Percentiles rank a stretch among this genome's conserved stretches.
phyloP scores from a whole-genome alignment of 2,113 vertebrate species.

The Hirundichthys speculiger region DNA sequence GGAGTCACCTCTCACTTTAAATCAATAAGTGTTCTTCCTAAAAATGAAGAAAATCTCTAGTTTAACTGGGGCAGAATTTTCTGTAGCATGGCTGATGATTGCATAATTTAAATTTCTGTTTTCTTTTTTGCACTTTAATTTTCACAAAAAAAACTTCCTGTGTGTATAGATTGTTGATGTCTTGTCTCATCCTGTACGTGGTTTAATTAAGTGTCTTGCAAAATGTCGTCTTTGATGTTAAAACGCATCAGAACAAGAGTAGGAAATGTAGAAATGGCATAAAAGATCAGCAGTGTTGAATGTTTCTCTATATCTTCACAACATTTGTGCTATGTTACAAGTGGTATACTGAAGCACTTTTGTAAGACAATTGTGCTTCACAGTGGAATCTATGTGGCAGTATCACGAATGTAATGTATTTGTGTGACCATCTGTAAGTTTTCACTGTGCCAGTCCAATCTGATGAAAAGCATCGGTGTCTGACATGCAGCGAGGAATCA shows the following conservation, averaged over 20 bases:
- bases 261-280: slow-evolving; percentile 27
- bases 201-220: slow-evolving; percentile 39
- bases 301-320: slow-evolving; percentile 36
- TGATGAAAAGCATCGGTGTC: slow-evolving; percentile 32
- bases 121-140: slow-evolving; percentile 76
- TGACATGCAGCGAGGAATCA: slow-evolving; percentile 22
- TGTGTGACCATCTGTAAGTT: slow-evolving; percentile 61
- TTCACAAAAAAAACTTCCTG: slow-evolving; percentile 66
- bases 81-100: slow-evolving; percentile 76
- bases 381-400: slow-evolving; percentile 49
- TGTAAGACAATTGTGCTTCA: slow-evolving; percentile 60
- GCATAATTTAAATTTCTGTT: slow-evolving; percentile 60
- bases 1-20: slow-evolving; percentile 61
- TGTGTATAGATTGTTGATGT: slow-evolving; percentile 43
- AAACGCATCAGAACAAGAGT: slow-evolving; percentile 28
- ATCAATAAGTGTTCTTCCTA: slow-evolving; percentile 75
- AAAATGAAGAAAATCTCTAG: slow-evolving; percentile 57
- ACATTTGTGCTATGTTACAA: slow-evolving; percentile 38
- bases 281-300: slow-evolving; percentile 44
- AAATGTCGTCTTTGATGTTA: slow-evolving; percentile 40
- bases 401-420: slow-evolving; percentile 55
- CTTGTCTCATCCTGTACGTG: slow-evolving; percentile 47
- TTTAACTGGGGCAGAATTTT: slow-evolving; percentile 63
- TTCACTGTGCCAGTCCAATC: slow-evolving; percentile 50
- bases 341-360: slow-evolving; percentile 43